A percentile compares a stretch with the other conserved stretches of the same genome.
These are phyloP conservation scores for Trimorus sp. DNA, from an alignment of 2,888 invertebrate genomes.

Conservation along the genomic window DNA sequence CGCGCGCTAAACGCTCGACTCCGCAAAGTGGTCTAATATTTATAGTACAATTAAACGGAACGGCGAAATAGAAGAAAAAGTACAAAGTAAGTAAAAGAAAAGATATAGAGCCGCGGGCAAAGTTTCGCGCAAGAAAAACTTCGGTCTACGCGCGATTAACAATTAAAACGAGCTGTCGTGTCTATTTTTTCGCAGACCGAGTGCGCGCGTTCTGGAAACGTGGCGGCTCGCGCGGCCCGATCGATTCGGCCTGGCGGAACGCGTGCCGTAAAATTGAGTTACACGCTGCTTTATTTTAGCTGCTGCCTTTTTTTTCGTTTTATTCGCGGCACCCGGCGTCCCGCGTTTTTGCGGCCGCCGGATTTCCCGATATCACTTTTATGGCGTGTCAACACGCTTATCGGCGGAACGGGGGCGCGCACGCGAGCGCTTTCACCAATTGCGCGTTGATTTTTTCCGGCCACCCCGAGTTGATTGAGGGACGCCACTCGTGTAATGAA, in stretches of 20 bases:
- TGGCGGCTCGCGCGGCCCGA: constrained; percentile 7
- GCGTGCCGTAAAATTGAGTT: constrained; percentile 76
- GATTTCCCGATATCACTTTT: constrained; percentile 80
- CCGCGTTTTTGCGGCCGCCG: constrained; percentile 78
- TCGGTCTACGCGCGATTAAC: constrained; percentile 46
- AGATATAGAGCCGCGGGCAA: constrained; percentile 33
- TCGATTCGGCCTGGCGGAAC: constrained; percentile 6
- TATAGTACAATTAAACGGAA: constrained; percentile 59
- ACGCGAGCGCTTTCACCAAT: constrained; percentile 56
- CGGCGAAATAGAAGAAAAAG: constrained; percentile 47
- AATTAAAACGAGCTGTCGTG: constrained; percentile 42
- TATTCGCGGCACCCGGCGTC: constrained; percentile 74
- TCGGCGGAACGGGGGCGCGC: constrained; percentile 66
- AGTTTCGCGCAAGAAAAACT: constrained; percentile 52
- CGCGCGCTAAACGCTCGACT: constrained; percentile 19
- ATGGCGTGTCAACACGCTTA: constrained; percentile 81
- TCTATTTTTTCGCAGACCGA: constrained; percentile 38
- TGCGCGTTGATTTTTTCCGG: constrained; percentile 30
- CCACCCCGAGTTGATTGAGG: neutral
- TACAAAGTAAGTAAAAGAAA: constrained; percentile 59
- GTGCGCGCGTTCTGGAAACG: constrained; percentile 34
- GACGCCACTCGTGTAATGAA: constrained; percentile 37
- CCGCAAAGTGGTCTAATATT: constrained; percentile 50
- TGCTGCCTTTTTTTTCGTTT: constrained; percentile 60
- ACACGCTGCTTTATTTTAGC: constrained; percentile 77